Base-by-base conservation (phyloP, 1,140 invertebrate species). In the Penaeus japonicus region DNA sequence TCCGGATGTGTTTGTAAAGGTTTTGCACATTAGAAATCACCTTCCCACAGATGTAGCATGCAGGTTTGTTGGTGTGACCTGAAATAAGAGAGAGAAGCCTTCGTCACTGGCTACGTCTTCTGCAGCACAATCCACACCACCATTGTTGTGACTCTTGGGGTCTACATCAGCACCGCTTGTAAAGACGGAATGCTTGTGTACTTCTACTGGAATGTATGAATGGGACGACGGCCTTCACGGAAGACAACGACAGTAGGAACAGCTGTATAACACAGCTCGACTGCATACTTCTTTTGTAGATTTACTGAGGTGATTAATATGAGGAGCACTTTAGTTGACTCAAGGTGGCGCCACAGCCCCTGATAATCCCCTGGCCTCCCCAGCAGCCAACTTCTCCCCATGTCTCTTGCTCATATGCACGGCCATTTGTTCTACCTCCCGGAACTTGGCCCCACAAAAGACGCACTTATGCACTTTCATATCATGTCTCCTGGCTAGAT, bases 401-500 rank as follows among this genome's bases (percentile, higher is more conserved):
- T 90, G 90, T 85, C 90, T 89, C 87, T 90, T 90, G 81, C 85
- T 90, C 84, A 90, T 89, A 84, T 90, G 90, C 53, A 90, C 87
- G 59, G 90, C 90, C 90, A 90, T 90, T 85, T 90, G 90, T 85
- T 90, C 90, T 87, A 90, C 82, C 85, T 90, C 90, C 24, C 90
- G 88, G 90, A 90, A 90, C 90, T 90, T 90, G 90, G 90, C 90
- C 82, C 90, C 90, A 90, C 90, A 90, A 90, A 90, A 90, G 79
- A 89, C 85, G 85, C 90, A 90, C 87, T 90, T 90, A 84, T 90
- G 90, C 62, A 90, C 90, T 90, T 90, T 90, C 90, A 90, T 90
- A 90, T 90, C 90, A 90, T 90, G 90, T 89, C 90, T 90, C 87
- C 90, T 90, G 90, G 90, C 90, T 87, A 90, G 89, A 89, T 90